Conservation (phyloP, 1,140 invertebrate genomes). For the Diachasma alloeum region DNA sequence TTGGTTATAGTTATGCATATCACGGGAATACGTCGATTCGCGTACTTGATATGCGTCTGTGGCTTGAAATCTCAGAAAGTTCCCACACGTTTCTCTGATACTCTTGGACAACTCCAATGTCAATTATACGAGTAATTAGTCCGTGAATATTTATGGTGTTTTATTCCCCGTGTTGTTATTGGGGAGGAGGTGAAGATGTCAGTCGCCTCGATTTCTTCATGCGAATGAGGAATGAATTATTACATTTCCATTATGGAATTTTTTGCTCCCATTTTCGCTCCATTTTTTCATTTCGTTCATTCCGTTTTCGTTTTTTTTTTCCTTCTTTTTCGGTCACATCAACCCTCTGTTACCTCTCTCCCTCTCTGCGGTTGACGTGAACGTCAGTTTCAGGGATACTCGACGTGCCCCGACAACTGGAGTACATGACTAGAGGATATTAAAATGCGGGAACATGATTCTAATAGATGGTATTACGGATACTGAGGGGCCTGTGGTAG, state of each 20-base stretch:
- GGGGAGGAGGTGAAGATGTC: too few species aligned
- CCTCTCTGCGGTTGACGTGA: not conserved
- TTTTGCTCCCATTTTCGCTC: too few species aligned
- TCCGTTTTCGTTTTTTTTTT: too few species aligned
- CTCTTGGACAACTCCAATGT: not conserved
- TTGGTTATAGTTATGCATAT: constrained; percentile 16
- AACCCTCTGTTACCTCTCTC: not conserved
- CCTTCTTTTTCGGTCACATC: not conserved
- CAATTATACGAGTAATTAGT: not conserved
- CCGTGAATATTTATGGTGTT: not conserved
- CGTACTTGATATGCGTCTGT: constrained; percentile 5
- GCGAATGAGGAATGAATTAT: too few species aligned
- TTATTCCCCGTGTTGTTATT: too few species aligned
- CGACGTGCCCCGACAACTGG: not conserved
- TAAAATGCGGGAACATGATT: constrained; percentile 55
- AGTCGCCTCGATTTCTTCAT: too few species aligned
- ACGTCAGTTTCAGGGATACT: not conserved
- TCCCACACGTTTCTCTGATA: not conserved
- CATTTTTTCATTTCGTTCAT: too few species aligned
- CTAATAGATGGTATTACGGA: constrained; percentile 54
- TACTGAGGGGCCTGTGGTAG: not conserved
- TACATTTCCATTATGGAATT: too few species aligned
- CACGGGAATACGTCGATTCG: constrained; percentile 15
- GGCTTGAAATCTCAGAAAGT: not conserved
- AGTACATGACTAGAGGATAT: constrained; percentile 33